phyloP scores from a whole-genome alignment of 1,140 invertebrate species.

The Laodelphax striatellus region DNA sequence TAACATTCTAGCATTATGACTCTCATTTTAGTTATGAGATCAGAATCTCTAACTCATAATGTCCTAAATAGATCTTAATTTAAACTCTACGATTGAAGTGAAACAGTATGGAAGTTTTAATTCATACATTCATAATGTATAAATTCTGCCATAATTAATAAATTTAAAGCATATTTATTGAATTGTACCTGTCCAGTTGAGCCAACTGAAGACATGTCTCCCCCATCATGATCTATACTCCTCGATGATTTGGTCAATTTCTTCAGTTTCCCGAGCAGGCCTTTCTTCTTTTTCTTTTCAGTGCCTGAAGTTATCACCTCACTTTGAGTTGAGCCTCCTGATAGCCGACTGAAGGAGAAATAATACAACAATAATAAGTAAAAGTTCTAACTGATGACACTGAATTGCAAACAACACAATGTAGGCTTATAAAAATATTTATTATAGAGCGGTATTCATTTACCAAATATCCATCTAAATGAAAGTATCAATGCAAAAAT shows the following conservation, averaged over 20 bases:
- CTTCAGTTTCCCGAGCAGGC: slow-evolving; percentile 71
- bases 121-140: not conserved
- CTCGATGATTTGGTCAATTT: slow-evolving; percentile 68
- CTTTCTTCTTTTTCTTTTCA: slow-evolving; percentile 70
- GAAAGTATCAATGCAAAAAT: no score
- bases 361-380: not conserved
- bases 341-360: slow-evolving; percentile 46
- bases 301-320: slow-evolving; percentile 50
- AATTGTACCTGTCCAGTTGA: slow-evolving; percentile 9
- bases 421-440: no score
- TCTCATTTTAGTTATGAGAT: no score
- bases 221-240: slow-evolving; percentile 46
- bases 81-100: no score
- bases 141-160: no score
- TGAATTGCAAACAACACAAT: not conserved
- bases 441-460: no score
- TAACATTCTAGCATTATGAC: no score
- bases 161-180: not conserved
- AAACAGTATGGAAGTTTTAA: no score
- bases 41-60: no score
- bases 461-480: no score
- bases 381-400: no score
- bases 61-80: no score
- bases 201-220: slow-evolving; percentile 10
- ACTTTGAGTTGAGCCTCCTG: slow-evolving; percentile 72